These are phyloP conservation scores for Elysia crispata DNA, from an alignment of 2,888 invertebrate species.

Conservation along the genomic window DNA sequence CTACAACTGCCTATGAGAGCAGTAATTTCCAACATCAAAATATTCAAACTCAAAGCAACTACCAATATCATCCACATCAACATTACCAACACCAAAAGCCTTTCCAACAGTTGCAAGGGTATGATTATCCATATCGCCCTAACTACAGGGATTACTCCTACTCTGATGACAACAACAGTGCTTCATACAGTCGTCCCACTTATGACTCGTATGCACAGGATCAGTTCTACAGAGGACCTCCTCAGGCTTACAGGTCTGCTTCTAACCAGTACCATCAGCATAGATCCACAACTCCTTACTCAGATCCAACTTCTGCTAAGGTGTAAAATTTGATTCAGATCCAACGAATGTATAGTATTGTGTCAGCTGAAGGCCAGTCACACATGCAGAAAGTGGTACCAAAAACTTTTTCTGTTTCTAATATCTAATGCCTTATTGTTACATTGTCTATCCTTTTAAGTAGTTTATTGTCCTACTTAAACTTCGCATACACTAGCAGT, in stretches of 20 bases:
- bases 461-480: no score
- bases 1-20: not conserved
- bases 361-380: not conserved
- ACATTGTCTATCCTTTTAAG: no score
- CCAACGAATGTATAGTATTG: not conserved
- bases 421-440: no score
- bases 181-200: slow-evolving; percentile 20
- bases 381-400: not conserved
- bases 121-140: slow-evolving; percentile 20
- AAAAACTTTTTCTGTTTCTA: no score
- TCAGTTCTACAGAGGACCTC: slow-evolving; percentile 57
- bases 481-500: no score
- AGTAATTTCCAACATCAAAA: slow-evolving; percentile 32
- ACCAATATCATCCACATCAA: slow-evolving; percentile 9
- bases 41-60: slow-evolving; percentile 12
- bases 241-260: slow-evolving; percentile 63
- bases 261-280: slow-evolving; percentile 61
- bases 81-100: slow-evolving; percentile 24
- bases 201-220: slow-evolving; percentile 38
- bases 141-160: slow-evolving; percentile 23
- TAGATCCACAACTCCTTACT: slow-evolving; percentile 58
- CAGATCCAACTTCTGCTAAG: slow-evolving; percentile 69
- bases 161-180: slow-evolving; percentile 21
- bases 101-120: slow-evolving; percentile 15
- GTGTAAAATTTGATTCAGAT: slow-evolving; percentile 56